phyloP scores from a whole-genome alignment of 1,140 invertebrate genomes.

The Cyphomyrmex costatus region DNA sequence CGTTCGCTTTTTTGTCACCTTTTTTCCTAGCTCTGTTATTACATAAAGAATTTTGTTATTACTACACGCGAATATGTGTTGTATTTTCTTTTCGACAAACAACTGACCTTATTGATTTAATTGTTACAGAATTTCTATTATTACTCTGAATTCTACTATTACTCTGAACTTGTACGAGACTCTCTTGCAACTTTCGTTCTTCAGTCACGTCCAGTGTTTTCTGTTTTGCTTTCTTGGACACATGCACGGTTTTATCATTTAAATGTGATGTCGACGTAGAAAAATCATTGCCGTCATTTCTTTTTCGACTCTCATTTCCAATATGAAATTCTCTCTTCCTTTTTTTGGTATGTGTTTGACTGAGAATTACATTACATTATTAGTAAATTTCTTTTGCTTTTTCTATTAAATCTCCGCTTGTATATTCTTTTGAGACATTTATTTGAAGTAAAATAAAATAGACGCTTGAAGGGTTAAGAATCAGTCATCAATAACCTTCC shows the following conservation, averaged over 20 bases:
- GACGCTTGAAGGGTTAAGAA: no score
- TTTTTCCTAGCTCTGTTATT: slow-evolving; percentile 70
- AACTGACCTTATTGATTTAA: slow-evolving; percentile 48
- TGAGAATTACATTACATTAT: slow-evolving; percentile 50
- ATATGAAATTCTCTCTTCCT: slow-evolving; percentile 74
- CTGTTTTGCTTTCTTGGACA: neutral
- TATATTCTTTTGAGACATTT: slow-evolving; percentile 1
- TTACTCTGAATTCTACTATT: neutral
- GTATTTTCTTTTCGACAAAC: neutral
- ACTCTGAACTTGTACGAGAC: neutral
- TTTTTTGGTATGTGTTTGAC: slow-evolving; percentile 77
- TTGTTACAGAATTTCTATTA: neutral
- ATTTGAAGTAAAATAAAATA: no score
- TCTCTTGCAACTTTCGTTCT: neutral
- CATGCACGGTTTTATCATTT: neutral
- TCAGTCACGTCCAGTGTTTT: neutral
- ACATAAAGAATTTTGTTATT: slow-evolving; percentile 39
- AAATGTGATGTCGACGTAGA: slow-evolving; percentile 16
- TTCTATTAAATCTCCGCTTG: neutral
- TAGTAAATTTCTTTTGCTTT: slow-evolving; percentile 25
- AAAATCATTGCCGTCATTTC: slow-evolving; percentile 2
- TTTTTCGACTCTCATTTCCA: neutral
- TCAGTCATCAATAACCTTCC: no score
- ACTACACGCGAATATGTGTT: neutral
- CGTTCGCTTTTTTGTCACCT: slow-evolving; percentile 68